Base-by-base conservation (phyloP, 53 echinoderm and acorn worm species). In the Temnopleurus reevesii region DNA sequence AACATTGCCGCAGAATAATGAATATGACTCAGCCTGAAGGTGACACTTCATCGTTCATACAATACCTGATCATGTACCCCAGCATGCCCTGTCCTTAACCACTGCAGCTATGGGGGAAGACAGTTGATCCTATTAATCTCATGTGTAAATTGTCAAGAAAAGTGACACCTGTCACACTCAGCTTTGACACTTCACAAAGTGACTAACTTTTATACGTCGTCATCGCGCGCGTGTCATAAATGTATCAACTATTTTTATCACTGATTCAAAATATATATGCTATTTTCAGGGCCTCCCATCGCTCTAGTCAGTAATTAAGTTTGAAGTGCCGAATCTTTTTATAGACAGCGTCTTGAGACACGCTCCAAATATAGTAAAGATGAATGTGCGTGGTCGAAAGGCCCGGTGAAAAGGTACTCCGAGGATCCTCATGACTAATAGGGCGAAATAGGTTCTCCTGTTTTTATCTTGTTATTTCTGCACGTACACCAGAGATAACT, bases 261-360 rank as follows among this genome's bases (percentile, higher is more conserved):
- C 9, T 41, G 6, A 31, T 71, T 15, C 71, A 71, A 34, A 15
- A 30, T 31, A 0, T 49, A n/a, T n/a, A n/a, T 36, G 36, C 71
- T 71, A 71, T 71, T 71, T 71, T 71, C n/a, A 41, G 36, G 43
- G 2, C 41, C 36, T 71, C 38, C 41, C 71, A 71, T 41, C 71
- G 41, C n/a, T n/a, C n/a, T 41, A 6, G 21, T 65, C 27, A 59
- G n/a, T n/a, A 59, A 65, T 71, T 71, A 71, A 71, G 21, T 41
- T 71, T 41, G 41, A 71, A 71, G 36, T 38, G 71, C 41, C 41
- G n/a, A 71, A 23, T n/a, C 41, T 71, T 41, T 38, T 23, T 71
- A 41, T 71, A 1, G 21, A 71, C 36, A 71, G 41, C 13, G 18
- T 41, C 28, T 31, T 63, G 13, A 63, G 63, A 63, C 63, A 63